These are phyloP conservation scores for Zaprionus ghesquierei DNA, from an alignment of 1,140 invertebrate species.

Conservation along the genomic window DNA sequence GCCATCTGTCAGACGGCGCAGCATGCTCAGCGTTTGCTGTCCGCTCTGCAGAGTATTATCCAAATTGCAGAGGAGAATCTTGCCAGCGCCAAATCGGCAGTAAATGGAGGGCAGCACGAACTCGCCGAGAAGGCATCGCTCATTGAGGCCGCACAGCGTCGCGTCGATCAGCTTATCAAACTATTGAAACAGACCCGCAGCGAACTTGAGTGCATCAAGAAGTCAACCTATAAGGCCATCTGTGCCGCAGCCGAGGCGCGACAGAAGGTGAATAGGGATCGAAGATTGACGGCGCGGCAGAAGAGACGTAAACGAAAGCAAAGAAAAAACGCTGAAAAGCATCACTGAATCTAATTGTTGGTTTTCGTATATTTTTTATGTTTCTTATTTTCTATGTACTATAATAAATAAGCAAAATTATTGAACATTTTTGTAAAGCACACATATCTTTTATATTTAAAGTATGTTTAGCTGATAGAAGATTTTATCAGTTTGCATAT, in stretches of 20 bases:
- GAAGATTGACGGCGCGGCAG: background rate
- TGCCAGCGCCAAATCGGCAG: conserved; percentile 84
- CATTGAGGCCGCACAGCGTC: conserved; percentile 84
- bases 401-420: background rate
- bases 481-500: too few relatives aligned
- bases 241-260: conserved; percentile 85
- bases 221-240: conserved; percentile 85
- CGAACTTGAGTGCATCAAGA: conserved; percentile 86
- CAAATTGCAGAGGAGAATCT: conserved; percentile 84
- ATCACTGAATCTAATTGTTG: background rate
- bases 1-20: conserved; percentile 84
- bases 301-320: background rate
- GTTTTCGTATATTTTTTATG: background rate
- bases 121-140: conserved; percentile 86
- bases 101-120: conserved; percentile 84
- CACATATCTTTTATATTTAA: too few relatives aligned
- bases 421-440: too few relatives aligned
- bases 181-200: conserved; percentile 84
- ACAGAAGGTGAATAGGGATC: conserved; percentile 41
- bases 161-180: conserved; percentile 84
- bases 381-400: background rate
- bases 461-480: too few relatives aligned
- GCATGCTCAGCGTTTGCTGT: conserved; percentile 84
- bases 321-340: background rate
- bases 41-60: conserved; percentile 82